Evolutionary conservation across 1,140 invertebrate species (phyloP), one percentile per base, ranked within the genome.

Genomic region (Drosophila ficusphila): DNA sequence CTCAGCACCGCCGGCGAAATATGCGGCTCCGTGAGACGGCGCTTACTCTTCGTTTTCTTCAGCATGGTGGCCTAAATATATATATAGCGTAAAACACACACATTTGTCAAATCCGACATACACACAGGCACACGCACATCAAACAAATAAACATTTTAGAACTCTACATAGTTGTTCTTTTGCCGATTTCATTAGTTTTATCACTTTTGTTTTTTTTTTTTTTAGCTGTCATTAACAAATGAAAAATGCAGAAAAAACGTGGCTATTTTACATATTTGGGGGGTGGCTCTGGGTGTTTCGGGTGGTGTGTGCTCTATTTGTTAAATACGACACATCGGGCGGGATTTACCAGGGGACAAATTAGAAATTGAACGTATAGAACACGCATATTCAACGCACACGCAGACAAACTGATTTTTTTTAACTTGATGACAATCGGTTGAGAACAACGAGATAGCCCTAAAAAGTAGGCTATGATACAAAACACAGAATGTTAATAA

Each of bases 31-130:
- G 96, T 97, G 92, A 97, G 96, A 79, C 97, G 95, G 90, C 96
- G 94, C 94, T 97, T 97, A 93, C 97, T 97, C 94, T 98, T 98
- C 93, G 94, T 97, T 96, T 98, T 93, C 91, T 95, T 95, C 91
- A 96, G 92, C 94, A 95, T 95, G 71, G 93, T 94, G 62, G 94
- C 94, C 94, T 94, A 91, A 71, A 90, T 89, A 68, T 88, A 88
- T 70, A 79, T 88, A 88, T 70, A 79, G 62, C 42, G 42, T 46
- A 85, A 85, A 70, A 86, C 76, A 85, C 79, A 85, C 76, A 79
- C 58, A 79, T 56, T 56, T 57, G 76, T 79, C 90, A 86, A 76
- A 77, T 78, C 68, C 85, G 73, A 88, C 88, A 86, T 62, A 78
- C 46, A 73, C 76, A 65, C 73, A 72, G 75, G 85, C 78, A 77